Percentiles rank a stretch among this genome's conserved stretches.
phyloP scores from a whole-genome alignment of 1,140 invertebrate genomes.

The Rhizoglyphus robini region DNA sequence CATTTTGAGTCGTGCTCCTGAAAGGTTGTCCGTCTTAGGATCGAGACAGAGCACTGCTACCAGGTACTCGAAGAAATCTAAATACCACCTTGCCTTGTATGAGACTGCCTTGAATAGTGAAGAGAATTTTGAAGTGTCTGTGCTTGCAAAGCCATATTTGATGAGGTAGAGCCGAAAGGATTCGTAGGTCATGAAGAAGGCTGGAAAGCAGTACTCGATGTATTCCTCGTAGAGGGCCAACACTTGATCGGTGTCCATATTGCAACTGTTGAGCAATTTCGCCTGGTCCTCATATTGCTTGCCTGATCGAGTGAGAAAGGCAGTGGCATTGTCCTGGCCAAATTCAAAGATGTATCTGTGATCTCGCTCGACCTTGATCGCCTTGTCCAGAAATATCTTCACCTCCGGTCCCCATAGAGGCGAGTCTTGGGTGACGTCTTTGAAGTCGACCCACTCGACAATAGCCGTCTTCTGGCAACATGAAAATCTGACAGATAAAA shows the following conservation, averaged over 20 bases:
- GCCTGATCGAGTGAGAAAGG: background rate
- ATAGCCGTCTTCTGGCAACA: conserved; percentile 1
- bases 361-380: background rate
- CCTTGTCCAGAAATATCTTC: background rate
- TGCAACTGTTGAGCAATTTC: background rate
- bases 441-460: background rate
- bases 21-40: background rate
- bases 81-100: background rate
- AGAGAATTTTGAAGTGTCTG: background rate
- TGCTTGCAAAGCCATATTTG: background rate
- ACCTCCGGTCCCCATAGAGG: background rate
- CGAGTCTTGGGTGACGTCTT: background rate
- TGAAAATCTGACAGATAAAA: background rate
- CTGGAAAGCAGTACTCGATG: background rate
- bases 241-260: background rate
- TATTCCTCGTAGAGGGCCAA: background rate
- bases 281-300: no score
- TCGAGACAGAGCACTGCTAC: background rate
- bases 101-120: background rate
- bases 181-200: background rate
- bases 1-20: background rate
- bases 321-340: background rate
- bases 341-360: background rate
- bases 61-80: background rate
- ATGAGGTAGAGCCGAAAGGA: background rate